These are phyloP conservation scores for Uloborus diversus DNA, from an alignment of 1,140 invertebrate genomes.

Conservation along the genomic window DNA sequence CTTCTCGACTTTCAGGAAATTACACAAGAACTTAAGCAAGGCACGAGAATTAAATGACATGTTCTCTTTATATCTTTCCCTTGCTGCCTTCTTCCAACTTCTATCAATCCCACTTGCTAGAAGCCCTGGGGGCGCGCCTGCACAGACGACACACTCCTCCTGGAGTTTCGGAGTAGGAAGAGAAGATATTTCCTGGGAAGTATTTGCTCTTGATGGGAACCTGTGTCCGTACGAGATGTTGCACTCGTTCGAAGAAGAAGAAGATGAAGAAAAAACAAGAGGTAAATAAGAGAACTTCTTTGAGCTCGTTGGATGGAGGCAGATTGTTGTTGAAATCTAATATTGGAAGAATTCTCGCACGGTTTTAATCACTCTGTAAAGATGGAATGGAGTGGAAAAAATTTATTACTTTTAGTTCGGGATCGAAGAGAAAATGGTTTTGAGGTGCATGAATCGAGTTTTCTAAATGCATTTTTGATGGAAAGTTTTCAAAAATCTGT, in stretches of 20 bases:
- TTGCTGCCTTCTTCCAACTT: background rate
- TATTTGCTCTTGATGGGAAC: constrained; percentile 25
- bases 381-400: no score
- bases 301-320: constrained; percentile 1
- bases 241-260: background rate
- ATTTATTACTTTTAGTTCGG: no score
- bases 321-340: no score
- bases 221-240: background rate
- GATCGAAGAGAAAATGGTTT: no score
- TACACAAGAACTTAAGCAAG: constrained; percentile 19
- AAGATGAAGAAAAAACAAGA: constrained; percentile 27
- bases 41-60: constrained; percentile 13
- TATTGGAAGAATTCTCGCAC: no score
- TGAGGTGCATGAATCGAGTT: no score
- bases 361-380: no score
- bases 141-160: no score
- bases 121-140: background rate
- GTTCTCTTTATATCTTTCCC: background rate
- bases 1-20: constrained; percentile 23
- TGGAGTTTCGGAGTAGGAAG: background rate
- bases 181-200: constrained; percentile 35
- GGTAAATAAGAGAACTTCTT: constrained; percentile 20
- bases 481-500: no score
- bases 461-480: no score
- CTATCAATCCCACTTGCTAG: background rate